Percentiles rank a stretch among this genome's conserved stretches.
Evolutionary conservation across 1,140 invertebrate genomes (phyloP).

Genomic region (Venturia canescens): DNA sequence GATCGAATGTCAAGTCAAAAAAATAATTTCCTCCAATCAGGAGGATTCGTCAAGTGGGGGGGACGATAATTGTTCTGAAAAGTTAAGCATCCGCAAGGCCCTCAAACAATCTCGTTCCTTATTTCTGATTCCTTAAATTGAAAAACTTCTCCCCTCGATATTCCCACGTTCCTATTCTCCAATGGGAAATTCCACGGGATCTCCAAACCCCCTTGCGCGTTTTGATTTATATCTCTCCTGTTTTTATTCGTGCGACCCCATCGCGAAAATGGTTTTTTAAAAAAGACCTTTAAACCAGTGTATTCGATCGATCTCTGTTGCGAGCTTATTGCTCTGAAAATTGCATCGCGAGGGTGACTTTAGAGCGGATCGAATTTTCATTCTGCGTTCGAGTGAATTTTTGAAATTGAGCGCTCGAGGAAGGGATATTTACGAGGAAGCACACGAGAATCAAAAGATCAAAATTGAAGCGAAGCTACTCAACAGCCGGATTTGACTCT

Average conservation of each 20-base stretch:
- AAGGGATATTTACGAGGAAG: too few relatives aligned
- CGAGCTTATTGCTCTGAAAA: background rate
- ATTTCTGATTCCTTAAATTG: too few relatives aligned
- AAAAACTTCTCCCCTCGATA: background rate
- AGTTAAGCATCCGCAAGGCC: too few relatives aligned
- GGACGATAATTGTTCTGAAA: too few relatives aligned
- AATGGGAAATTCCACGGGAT: background rate
- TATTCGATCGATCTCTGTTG: background rate
- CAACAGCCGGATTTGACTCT: background rate
- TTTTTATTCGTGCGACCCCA: background rate
- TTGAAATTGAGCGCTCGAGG: too few relatives aligned
- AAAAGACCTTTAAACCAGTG: background rate
- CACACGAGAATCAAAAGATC: too few relatives aligned
- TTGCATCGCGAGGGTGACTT: constrained; percentile 59
- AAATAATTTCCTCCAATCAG: too few relatives aligned
- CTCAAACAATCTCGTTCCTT: too few relatives aligned
- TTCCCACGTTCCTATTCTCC: background rate
- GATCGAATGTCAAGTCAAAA: too few relatives aligned
- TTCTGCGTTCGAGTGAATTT: background rate
- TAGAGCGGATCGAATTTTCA: constrained; percentile 73
- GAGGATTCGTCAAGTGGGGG: too few relatives aligned
- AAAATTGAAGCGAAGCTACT: too few relatives aligned
- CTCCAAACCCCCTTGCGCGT: background rate
- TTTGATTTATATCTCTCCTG: background rate
- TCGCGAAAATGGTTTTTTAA: background rate